phyloP scores from a whole-genome alignment of 2,888 invertebrate species.

The Brachylomia viminalis region DNA sequence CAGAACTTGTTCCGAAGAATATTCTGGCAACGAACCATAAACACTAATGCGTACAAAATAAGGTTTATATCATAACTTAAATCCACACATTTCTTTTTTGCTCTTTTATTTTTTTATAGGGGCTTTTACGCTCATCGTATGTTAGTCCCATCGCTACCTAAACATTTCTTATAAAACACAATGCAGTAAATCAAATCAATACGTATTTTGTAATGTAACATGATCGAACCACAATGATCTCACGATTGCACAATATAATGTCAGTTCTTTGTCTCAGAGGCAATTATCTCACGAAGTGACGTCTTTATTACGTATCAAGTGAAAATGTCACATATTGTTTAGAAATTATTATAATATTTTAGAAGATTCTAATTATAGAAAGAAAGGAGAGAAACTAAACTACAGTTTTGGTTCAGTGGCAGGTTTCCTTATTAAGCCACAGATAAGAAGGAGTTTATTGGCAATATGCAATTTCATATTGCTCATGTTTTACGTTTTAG shows the following conservation, averaged over 20 bases:
- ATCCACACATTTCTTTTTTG: background rate
- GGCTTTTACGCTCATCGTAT: no score
- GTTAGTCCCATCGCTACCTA: no score
- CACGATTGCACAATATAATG: constrained; percentile 61
- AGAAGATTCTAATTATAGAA: background rate
- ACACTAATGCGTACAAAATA: background rate
- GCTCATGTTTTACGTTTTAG: background rate
- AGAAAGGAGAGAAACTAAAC: background rate
- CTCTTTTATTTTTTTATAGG: no score
- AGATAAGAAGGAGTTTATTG: constrained; percentile 4
- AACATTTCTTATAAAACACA: constrained; percentile 27
- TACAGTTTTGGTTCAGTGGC: background rate
- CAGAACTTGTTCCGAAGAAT: background rate
- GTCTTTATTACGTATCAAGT: background rate
- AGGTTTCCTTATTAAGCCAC: constrained; percentile 12
- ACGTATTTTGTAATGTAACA: constrained; percentile 19
- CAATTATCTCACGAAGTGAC: constrained; percentile 37
- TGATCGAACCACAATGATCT: constrained; percentile 37
- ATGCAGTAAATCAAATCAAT: constrained; percentile 26
- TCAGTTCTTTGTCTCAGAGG: constrained; percentile 44
- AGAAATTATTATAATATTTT: background rate
- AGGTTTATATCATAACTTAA: constrained; percentile 7
- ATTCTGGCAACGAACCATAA: background rate
- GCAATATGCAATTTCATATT: constrained; percentile 14
- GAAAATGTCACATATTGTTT: background rate